A percentile compares a stretch with the other conserved stretches of the same genome.
Conservation (phyloP, 1,140 invertebrate species). For the Acromyrmex charruanus region DNA sequence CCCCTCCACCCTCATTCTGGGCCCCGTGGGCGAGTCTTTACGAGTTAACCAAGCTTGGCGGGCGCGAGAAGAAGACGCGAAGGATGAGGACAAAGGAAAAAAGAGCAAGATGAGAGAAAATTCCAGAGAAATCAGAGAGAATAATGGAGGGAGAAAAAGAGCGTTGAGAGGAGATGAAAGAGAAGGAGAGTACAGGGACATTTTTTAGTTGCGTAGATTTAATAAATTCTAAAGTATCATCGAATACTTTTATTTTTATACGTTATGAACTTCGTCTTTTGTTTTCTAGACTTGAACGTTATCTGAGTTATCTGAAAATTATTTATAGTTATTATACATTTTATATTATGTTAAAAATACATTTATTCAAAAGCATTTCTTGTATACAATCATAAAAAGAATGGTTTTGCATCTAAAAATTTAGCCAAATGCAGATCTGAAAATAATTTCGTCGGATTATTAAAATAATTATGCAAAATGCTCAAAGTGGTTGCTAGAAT, state of each 20-base stretch:
- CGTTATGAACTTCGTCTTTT: not conserved
- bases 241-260: not conserved
- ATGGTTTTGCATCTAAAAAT: too few relatives aligned
- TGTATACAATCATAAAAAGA: not conserved
- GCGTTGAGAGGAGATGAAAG: not conserved
- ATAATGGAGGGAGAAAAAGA: slow-evolving; percentile 26
- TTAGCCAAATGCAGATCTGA: too few relatives aligned
- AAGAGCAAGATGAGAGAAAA: slow-evolving; percentile 48
- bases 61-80: slow-evolving; percentile 40
- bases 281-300: not conserved
- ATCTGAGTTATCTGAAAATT: not conserved
- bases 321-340: not conserved
- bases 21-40: slow-evolving; percentile 74
- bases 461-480: too few relatives aligned
- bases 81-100: slow-evolving; percentile 40
- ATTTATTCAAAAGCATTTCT: not conserved
- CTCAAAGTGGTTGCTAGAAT: too few relatives aligned
- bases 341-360: not conserved
- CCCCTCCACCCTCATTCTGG: slow-evolving; percentile 13
- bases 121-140: slow-evolving; percentile 46
- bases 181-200: not conserved
- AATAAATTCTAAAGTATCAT: not conserved
- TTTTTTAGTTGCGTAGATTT: not conserved
- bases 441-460: too few relatives aligned
- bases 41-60: slow-evolving; percentile 68